Conservation (phyloP, 2,113 vertebrate species). For the Stigmatopora nigra region DNA sequence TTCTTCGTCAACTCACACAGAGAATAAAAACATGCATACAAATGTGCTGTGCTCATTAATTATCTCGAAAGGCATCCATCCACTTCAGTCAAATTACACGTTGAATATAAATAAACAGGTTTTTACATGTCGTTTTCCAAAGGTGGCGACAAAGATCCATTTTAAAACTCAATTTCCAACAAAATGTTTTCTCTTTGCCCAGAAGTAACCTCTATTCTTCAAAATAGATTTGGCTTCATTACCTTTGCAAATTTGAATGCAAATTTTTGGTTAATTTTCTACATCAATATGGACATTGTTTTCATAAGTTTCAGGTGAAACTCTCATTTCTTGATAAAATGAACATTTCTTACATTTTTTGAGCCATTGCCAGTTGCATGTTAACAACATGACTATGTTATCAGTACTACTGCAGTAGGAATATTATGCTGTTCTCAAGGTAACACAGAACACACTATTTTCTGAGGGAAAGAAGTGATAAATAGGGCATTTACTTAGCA, state of each 20-base stretch:
- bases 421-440: not conserved
- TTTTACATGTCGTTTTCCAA: constrained; percentile 21
- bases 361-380: not conserved
- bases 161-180: not conserved
- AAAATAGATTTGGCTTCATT: no score
- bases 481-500: constrained; percentile 7
- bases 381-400: no score
- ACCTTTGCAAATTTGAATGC: no score
- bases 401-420: not conserved
- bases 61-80: not conserved
- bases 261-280: no score
- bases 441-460: not conserved
- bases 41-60: not conserved
- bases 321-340: no score
- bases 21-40: not conserved
- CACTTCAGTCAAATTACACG: not conserved
- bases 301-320: no score
- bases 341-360: no score
- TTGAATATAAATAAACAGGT: not conserved
- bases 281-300: no score
- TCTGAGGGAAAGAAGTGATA: constrained; percentile 1
- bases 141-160: constrained; percentile 39
- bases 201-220: no score
- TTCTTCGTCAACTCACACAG: not conserved
- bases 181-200: no score